Evolutionary conservation across 2,888 invertebrate species (phyloP).

Genomic region (Drosophila pegasa): DNA sequence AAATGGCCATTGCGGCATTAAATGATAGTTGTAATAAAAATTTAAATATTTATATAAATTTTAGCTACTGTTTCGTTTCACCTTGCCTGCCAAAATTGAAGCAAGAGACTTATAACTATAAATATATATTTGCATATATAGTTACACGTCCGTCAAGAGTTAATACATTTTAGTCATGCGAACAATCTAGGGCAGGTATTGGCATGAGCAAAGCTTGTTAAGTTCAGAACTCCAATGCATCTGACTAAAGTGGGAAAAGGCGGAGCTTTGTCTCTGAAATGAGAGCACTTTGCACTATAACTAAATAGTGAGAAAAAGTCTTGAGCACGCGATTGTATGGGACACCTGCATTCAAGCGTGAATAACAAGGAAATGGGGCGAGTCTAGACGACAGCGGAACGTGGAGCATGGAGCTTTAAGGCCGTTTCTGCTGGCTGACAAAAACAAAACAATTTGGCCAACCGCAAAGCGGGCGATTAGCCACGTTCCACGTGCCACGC

Average conservation of each 20-base stretch:
- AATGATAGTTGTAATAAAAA: too few relatives aligned
- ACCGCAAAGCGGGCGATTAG: constrained; percentile 63
- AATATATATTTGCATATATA: not conserved
- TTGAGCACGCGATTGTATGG: constrained; percentile 46
- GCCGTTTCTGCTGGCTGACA: constrained; percentile 27
- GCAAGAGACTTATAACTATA: not conserved
- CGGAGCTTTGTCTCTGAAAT: constrained; percentile 14
- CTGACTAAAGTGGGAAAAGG: constrained; percentile 5
- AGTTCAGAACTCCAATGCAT: not conserved
- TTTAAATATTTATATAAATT: not conserved
- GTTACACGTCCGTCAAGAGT: not conserved
- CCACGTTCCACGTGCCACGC: constrained; percentile 5
- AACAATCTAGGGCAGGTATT: not conserved
- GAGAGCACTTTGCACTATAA: constrained; percentile 5
- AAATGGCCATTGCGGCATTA: too few relatives aligned
- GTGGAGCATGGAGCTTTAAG: constrained; percentile 24
- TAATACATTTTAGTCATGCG: constrained; percentile 1
- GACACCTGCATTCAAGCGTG: constrained; percentile 30
- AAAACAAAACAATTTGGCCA: constrained; percentile 61
- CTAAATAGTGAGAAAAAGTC: constrained; percentile 4
- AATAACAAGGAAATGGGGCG: constrained; percentile 20
- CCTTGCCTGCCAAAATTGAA: not conserved
- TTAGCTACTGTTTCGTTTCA: not conserved
- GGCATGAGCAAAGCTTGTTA: not conserved
- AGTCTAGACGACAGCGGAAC: constrained; percentile 17